A percentile compares a stretch with the other conserved stretches of the same genome.
These are phyloP conservation scores for Tinea semifulvella DNA, from an alignment of 2,888 invertebrate genomes.

Conservation along the genomic window DNA sequence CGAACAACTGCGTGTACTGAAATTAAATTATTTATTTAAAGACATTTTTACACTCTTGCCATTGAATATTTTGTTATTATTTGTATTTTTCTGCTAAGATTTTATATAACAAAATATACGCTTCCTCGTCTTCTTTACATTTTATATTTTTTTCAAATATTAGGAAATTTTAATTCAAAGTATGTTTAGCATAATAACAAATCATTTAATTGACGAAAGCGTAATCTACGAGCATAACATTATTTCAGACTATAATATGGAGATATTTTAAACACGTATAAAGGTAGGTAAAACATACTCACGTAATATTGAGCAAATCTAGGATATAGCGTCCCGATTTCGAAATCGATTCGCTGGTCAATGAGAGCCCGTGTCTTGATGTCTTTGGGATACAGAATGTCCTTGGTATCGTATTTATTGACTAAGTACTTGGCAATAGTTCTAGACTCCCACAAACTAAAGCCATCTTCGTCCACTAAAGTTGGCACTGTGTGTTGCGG, in stretches of 20 bases:
- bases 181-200: too few species aligned
- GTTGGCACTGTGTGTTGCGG: slow-evolving; percentile 79
- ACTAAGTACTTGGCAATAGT: slow-evolving; percentile 80
- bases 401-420: slow-evolving; percentile 79
- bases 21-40: too few species aligned
- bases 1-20: slow-evolving; percentile 66
- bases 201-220: too few species aligned
- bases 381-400: slow-evolving; percentile 76
- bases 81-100: too few species aligned
- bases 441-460: slow-evolving; percentile 83
- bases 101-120: too few species aligned
- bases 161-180: too few species aligned
- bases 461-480: slow-evolving; percentile 72
- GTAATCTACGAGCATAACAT: too few species aligned
- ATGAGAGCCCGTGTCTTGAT: slow-evolving; percentile 75
- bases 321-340: slow-evolving; percentile 74
- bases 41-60: too few species aligned
- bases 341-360: slow-evolving; percentile 81
- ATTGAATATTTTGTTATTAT: too few species aligned
- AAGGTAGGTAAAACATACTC: slow-evolving; percentile 49
- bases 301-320: slow-evolving; percentile 74
- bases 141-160: too few species aligned
- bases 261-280: background rate
- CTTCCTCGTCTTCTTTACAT: too few species aligned
- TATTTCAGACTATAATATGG: too few species aligned